phyloP scores from a whole-genome alignment of 2,113 vertebrate genomes.

The Vidua macroura region DNA sequence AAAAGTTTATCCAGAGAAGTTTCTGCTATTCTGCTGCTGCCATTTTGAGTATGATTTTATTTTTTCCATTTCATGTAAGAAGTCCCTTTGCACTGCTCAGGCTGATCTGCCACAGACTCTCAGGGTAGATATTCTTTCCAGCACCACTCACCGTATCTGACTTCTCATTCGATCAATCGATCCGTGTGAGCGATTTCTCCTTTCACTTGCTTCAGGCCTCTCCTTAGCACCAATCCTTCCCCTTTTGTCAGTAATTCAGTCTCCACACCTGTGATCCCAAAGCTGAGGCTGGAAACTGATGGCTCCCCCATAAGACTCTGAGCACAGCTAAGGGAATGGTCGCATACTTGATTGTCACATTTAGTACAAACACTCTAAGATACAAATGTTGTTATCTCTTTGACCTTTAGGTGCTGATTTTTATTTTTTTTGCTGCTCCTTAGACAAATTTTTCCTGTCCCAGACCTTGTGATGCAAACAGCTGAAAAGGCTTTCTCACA shows the following conservation, averaged over 20 bases:
- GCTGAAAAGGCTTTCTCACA: background rate
- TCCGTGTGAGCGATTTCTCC: background rate
- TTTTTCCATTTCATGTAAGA: background rate
- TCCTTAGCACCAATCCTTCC: background rate
- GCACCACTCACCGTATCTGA: background rate
- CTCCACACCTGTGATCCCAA: background rate
- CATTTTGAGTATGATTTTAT: background rate
- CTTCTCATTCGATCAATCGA: background rate
- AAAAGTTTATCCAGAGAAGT: background rate
- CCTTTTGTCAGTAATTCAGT: background rate
- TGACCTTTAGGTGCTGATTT: background rate
- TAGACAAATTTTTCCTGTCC: background rate
- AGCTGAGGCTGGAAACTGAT: background rate
- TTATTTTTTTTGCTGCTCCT: background rate
- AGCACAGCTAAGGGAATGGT: background rate
- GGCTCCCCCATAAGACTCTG: background rate
- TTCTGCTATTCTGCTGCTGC: background rate
- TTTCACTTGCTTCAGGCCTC: background rate
- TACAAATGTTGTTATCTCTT: background rate
- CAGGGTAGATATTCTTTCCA: background rate
- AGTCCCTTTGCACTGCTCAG: background rate
- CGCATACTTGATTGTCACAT: background rate
- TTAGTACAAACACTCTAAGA: background rate
- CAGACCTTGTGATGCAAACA: background rate
- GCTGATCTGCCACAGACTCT: background rate